Evolutionary conservation across 2,888 invertebrate species (phyloP).

Genomic region (Itoplectis maculator): DNA sequence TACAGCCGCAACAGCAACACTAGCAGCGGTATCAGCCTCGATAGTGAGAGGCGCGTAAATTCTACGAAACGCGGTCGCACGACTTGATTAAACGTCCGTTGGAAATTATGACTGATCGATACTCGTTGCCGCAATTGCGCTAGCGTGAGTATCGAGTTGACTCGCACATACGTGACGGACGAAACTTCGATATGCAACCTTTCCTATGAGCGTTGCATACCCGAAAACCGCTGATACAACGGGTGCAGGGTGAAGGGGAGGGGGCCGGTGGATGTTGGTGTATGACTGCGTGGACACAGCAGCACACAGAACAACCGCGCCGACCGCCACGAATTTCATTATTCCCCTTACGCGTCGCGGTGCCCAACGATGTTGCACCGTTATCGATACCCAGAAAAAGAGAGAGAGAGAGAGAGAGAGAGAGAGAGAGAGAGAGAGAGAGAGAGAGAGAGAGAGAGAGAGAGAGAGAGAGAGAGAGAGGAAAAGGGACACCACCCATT

Average conservation of each 20-base stretch:
- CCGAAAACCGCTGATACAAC: background rate
- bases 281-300: background rate
- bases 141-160: conserved; percentile 47
- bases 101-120: conserved; percentile 77
- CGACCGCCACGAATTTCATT: conserved; percentile 51
- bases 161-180: background rate
- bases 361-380: conserved; percentile 34
- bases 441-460: too few species aligned
- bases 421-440: background rate
- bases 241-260: too few species aligned
- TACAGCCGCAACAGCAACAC: background rate
- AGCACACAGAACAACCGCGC: conserved; percentile 34
- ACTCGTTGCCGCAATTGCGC: conserved; percentile 68
- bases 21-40: too few species aligned
- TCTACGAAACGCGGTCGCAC: conserved; percentile 63
- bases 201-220: conserved; percentile 10
- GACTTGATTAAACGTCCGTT: conserved; percentile 76
- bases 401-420: too few species aligned
- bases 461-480: background rate
- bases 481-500: too few species aligned
- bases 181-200: conserved; percentile 46
- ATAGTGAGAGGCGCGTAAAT: conserved; percentile 49
- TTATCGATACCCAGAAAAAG: conserved; percentile 22
- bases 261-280: too few species aligned
- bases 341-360: conserved; percentile 17